Conservation (phyloP, 2,888 invertebrate species). For the Podabrus alpinus region DNA sequence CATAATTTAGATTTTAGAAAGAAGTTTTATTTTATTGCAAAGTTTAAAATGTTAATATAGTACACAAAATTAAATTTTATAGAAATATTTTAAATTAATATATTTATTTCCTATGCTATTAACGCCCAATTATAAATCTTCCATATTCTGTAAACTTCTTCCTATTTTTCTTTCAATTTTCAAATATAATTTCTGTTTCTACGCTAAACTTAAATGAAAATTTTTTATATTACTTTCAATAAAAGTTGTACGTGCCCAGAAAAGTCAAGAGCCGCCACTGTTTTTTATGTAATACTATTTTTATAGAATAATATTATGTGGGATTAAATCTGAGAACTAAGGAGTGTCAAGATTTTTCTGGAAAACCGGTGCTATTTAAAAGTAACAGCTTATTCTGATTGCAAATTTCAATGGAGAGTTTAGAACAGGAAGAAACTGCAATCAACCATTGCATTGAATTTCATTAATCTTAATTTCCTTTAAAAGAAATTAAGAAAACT, state of each 20-base stretch:
- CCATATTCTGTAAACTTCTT: background rate
- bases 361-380: background rate
- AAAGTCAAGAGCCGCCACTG: background rate
- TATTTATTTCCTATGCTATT: background rate
- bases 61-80: background rate
- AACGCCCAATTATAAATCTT: background rate
- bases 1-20: background rate
- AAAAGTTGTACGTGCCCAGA: background rate
- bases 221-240: background rate
- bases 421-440: background rate
- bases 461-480: background rate
- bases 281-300: background rate
- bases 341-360: background rate
- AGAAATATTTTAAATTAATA: background rate
- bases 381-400: background rate
- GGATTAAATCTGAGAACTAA: background rate
- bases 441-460: background rate
- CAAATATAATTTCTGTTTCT: no score
- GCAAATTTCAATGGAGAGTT: background rate
- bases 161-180: background rate
- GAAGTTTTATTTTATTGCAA: background rate
- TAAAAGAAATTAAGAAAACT: background rate
- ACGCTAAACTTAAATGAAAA: background rate
- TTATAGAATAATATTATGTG: background rate
- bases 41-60: background rate